These are phyloP conservation scores for Leptogaster cylindrica DNA, from an alignment of 2,888 invertebrate genomes.

Conservation along the genomic window DNA sequence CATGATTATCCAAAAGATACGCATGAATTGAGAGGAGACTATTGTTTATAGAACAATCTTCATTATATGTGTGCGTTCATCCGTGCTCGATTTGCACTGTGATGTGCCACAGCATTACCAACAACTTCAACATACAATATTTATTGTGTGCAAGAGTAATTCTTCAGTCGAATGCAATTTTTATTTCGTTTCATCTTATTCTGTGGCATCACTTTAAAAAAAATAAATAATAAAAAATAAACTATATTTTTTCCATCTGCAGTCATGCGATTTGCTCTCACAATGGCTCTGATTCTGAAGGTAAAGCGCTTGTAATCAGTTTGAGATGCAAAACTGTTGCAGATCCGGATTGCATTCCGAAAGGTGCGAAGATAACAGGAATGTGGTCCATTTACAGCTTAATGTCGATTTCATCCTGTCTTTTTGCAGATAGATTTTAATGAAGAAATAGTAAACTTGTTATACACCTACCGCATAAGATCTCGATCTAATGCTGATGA, in stretches of 20 bases:
- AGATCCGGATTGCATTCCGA: background rate
- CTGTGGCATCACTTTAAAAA: background rate
- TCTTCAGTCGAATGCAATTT: background rate
- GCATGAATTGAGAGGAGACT: slow-evolving; percentile 25
- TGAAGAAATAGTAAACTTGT: slow-evolving; percentile 22
- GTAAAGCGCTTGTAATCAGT: no score
- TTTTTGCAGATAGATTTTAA: background rate
- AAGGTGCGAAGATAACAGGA: background rate
- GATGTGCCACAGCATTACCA: background rate
- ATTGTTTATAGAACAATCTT: slow-evolving; percentile 33
- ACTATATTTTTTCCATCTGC: no score
- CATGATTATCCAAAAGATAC: slow-evolving; percentile 28
- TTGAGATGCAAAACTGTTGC: no score
- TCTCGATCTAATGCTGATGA: no score
- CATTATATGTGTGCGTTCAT: slow-evolving; percentile 23
- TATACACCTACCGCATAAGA: slow-evolving; percentile 14
- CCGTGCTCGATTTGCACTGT: slow-evolving; percentile 24
- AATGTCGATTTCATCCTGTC: slow-evolving; percentile 14
- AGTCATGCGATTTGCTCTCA: no score
- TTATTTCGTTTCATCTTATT: slow-evolving; percentile 8
- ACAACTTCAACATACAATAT: background rate
- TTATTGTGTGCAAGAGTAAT: slow-evolving; percentile 1
- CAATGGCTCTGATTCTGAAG: no score
- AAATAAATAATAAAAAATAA: no score
- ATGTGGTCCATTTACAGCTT: slow-evolving; percentile 9